Percentiles rank a stretch among this genome's conserved stretches.
phyloP scores from a whole-genome alignment of 2,797 vertebrate species.

The Chloroceryle amazona region DNA sequence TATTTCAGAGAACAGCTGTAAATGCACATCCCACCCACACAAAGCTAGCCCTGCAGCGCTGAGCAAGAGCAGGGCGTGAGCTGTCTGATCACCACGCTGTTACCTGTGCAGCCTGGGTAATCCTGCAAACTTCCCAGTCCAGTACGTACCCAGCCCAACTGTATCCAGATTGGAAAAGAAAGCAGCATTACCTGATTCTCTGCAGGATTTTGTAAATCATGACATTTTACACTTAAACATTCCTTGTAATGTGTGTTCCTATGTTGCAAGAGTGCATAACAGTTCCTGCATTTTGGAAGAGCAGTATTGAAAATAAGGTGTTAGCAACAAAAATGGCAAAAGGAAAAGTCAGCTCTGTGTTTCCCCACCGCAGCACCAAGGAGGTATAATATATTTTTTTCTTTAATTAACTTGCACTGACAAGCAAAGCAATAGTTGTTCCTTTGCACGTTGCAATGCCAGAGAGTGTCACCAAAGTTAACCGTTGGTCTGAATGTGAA shows the following conservation, averaged over 20 bases:
- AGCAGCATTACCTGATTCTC: neutral
- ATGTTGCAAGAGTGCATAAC: neutral
- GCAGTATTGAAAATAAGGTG: neutral
- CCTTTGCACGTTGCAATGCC: neutral
- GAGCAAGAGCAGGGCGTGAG: accelerated
- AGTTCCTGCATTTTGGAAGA: neutral
- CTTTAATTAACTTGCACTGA: neutral
- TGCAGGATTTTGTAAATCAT: neutral
- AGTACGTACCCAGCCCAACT: neutral
- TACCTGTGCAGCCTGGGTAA: neutral
- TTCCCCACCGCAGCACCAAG: neutral
- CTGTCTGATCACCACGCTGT: neutral
- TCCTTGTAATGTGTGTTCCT: neutral
- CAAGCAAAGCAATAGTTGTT: neutral
- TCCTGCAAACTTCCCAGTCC: neutral
- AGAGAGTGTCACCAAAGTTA: neutral
- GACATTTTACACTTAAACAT: neutral
- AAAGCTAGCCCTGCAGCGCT: neutral
- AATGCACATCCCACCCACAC: neutral
- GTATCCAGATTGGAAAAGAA: neutral
- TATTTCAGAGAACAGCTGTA: neutral
- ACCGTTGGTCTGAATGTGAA: neutral
- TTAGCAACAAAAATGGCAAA: neutral
- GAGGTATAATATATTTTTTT: neutral
- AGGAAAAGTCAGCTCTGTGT: neutral